Conservation (phyloP, 2,113 vertebrate genomes). For the Hystrix brachyura region DNA sequence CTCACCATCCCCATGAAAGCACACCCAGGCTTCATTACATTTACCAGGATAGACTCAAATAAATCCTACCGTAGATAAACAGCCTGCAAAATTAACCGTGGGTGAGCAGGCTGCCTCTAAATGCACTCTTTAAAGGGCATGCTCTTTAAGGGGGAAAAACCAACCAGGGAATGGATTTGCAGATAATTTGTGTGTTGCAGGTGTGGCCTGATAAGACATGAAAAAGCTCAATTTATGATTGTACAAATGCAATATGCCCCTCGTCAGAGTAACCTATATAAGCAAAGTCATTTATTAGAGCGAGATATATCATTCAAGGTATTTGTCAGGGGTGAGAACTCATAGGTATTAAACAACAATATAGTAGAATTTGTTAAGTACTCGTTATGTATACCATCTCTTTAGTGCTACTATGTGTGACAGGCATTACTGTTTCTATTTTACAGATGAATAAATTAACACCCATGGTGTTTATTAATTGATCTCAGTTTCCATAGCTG, state of each 20-base stretch:
- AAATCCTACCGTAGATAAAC: constrained; percentile 83
- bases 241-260: constrained; percentile 8
- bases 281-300: constrained; percentile 61
- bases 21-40: constrained; percentile 73
- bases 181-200: constrained; percentile 76
- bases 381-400: background rate
- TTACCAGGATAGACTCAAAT: constrained; percentile 77
- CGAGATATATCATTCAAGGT: constrained; percentile 9
- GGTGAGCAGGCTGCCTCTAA: constrained; percentile 68
- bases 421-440: constrained; percentile 26
- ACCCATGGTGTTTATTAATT: background rate
- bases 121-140: constrained; percentile 75
- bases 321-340: constrained; percentile 53
- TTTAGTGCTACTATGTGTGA: background rate
- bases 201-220: constrained; percentile 75
- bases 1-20: constrained; percentile 67
- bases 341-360: constrained; percentile 37
- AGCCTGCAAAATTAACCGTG: constrained; percentile 81
- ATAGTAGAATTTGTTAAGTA: background rate
- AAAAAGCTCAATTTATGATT: constrained; percentile 65
- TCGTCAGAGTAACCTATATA: background rate
- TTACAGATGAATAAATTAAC: constrained; percentile 59
- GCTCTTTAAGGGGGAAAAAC: constrained; percentile 78
- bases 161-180: constrained; percentile 70
- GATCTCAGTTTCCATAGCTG: constrained; percentile 11